Evolutionary conservation across 2,113 vertebrate species (phyloP), one percentile per base, ranked within the genome.

Genomic region (Chaetura pelagica): DNA sequence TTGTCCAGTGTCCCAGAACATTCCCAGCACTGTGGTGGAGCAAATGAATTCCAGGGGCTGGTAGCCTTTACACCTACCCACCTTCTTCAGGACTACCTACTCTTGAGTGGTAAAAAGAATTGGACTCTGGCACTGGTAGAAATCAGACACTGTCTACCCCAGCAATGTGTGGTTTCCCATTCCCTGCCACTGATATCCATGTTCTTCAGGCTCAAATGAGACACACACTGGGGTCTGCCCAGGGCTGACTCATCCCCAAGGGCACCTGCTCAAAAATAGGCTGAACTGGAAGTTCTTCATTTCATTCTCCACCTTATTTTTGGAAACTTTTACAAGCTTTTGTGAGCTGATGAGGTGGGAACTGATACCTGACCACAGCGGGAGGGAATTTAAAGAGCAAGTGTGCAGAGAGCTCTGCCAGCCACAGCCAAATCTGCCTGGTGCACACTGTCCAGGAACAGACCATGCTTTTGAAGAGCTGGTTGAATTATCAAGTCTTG

Each of bases 401-500:
- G n/a, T 1, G 10, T 6, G 57, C 0, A 20, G 32, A 93, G 17
- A 42, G 29, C 62, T 72, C 68, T 40, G 18, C 58, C 76, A 71
- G 12, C 19, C 62, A 6, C 34, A 19, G 24, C 5, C 30, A 73
- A 66, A 61, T 8, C 17, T 26, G 12, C 14, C 9, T 49, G 5
- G 0, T 2, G 9, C 19, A 15, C 0, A 0, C 22, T 66, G n/a
- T 40, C n/a, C 63, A 55, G 30, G 44, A 49, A 44, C 0, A 2
- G 15, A 66, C 18, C 7, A 5, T 5, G 40, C 54, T 78, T 71
- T 52, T 46, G 46, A 66, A 88, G 27, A 84, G 11, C 21, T 6
- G 19, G 35, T 16, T 73, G 77, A 75, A 59, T 82, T 24, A 12
- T 58, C 16, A 34, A 57, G 5, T 11, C 49, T 61, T 2, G 0